A percentile compares a stretch with the other conserved stretches of the same genome.
Evolutionary conservation across 2,797 vertebrate species (phyloP).

Genomic region (Acropternis orthonyx): DNA sequence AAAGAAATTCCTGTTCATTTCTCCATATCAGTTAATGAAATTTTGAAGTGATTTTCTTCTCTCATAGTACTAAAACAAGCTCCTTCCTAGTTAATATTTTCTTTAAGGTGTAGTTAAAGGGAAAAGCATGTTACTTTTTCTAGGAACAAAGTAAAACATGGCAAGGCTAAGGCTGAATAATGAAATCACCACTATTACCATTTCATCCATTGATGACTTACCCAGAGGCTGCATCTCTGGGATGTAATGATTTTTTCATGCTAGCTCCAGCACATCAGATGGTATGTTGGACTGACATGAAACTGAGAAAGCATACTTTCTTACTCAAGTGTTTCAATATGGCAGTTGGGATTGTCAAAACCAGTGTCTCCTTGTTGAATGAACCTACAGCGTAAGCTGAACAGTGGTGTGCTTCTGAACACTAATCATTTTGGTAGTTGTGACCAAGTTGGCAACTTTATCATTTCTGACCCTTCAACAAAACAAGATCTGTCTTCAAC

Average conservation of each 20-base stretch:
- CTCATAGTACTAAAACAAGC: not conserved
- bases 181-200: not conserved
- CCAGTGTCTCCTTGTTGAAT: not conserved
- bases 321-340: slow-evolving; percentile 17
- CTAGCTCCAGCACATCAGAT: not conserved
- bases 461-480: not conserved
- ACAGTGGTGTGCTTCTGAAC: not conserved
- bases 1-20: not conserved
- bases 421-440: not conserved
- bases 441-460: not conserved
- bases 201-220: not conserved
- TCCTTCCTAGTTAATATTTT: not conserved
- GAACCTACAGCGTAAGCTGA: not conserved
- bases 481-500: not conserved
- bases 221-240: slow-evolving; percentile 15
- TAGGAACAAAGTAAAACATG: not conserved
- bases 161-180: not conserved
- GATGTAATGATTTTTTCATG: not conserved
- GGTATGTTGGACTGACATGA: slow-evolving; percentile 5
- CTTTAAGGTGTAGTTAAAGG: not conserved
- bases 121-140: not conserved
- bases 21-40: not conserved
- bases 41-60: not conserved
- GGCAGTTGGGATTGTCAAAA: not conserved
- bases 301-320: not conserved